Evolutionary conservation across 2,113 vertebrate species (phyloP).

Genomic region (Cavia aperea): DNA sequence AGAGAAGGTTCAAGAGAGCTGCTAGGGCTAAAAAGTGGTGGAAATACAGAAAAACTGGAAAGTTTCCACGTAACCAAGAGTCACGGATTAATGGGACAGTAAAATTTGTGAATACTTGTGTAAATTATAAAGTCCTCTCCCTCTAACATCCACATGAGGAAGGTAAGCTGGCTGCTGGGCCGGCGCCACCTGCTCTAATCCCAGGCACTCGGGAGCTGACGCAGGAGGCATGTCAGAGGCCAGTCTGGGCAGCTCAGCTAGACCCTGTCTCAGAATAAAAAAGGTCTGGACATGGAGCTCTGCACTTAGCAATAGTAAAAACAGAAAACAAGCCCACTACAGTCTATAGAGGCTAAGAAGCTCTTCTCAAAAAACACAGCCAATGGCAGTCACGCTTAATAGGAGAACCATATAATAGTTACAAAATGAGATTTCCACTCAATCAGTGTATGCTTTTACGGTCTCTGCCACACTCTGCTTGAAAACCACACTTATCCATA

Average conservation of each 20-base stretch:
- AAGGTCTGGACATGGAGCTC: not conserved
- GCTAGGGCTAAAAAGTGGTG: not conserved
- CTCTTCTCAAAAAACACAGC: not conserved
- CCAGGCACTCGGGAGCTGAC: not conserved
- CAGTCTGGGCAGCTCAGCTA: not conserved
- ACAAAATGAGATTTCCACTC: not conserved
- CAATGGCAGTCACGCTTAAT: not conserved
- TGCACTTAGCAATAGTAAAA: not conserved
- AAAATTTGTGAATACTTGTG: not conserved
- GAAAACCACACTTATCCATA: not conserved
- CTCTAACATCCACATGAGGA: conserved; percentile 29
- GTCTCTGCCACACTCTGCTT: conserved; percentile 12
- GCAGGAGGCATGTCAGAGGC: not conserved
- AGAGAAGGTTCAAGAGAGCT: not conserved
- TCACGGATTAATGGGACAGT: not conserved
- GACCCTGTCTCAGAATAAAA: not conserved
- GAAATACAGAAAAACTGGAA: not conserved
- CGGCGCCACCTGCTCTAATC: not conserved
- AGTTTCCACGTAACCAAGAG: not conserved
- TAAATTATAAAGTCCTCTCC: not conserved
- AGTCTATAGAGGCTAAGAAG: not conserved
- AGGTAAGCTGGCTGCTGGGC: not conserved
- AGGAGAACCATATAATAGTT: not conserved
- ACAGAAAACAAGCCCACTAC: not conserved
- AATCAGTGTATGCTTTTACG: not conserved